Evolutionary conservation across 2,113 vertebrate species (phyloP).

Genomic region (Elephas maximus): DNA sequence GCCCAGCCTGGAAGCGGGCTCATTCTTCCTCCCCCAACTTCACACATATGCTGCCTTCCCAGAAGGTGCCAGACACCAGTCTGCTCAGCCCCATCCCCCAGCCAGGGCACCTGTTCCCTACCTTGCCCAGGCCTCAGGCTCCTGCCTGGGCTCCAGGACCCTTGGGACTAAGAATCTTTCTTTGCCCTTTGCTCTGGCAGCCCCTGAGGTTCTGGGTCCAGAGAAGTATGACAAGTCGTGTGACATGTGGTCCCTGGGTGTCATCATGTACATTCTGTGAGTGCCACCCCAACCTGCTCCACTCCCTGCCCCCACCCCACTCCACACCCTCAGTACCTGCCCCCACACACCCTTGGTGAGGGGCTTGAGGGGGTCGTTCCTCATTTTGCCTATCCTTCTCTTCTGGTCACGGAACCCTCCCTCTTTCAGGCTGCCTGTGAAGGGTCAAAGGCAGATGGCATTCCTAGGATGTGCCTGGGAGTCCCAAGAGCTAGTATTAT

Average conservation of each 20-base stretch:
- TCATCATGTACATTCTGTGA: slow-evolving; percentile 99
- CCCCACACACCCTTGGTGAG: background rate
- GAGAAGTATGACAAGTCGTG: slow-evolving; percentile 99
- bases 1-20: background rate
- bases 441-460: background rate
- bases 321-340: background rate
- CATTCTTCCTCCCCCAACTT: slow-evolving; percentile 43
- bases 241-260: slow-evolving; percentile 99
- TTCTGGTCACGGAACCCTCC: background rate
- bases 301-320: background rate
- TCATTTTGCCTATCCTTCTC: background rate
- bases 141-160: background rate
- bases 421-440: background rate
- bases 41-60: slow-evolving; percentile 71
- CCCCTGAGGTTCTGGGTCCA: slow-evolving; percentile 98
- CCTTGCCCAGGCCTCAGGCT: slow-evolving; percentile 19
- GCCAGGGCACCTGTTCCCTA: slow-evolving; percentile 25
- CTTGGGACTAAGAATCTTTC: slow-evolving; percentile 5
- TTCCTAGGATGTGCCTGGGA: background rate
- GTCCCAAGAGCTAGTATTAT: background rate
- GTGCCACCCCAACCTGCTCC: slow-evolving; percentile 83
- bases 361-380: background rate
- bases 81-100: slow-evolving; percentile 39
- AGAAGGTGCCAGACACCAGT: slow-evolving; percentile 79
- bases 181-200: slow-evolving; percentile 84